Base-by-base conservation (phyloP, 2,797 vertebrate genomes). In the Enteromius fasciolatus region DNA sequence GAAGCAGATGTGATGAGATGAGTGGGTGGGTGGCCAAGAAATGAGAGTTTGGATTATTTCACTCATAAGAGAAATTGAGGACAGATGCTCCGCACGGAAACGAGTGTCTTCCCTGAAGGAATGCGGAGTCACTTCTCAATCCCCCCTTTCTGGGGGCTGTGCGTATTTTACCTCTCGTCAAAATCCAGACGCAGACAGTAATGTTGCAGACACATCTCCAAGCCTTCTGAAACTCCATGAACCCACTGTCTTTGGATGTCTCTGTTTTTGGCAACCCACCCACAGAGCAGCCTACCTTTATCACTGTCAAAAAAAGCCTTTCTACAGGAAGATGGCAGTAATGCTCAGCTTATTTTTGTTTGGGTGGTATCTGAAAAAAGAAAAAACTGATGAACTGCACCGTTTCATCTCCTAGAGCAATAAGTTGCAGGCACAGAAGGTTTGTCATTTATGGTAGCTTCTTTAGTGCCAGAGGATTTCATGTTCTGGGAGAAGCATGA, bases 261-360 rank as follows among this genome's bases (percentile, higher is more conserved):
- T 84, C 59, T 84, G 50, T 74, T 73, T 77, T 88, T 82, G 87
- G 81, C 78, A 74, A 61, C 67, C 79, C 85, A 70, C 84, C 84
- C 70, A 74, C 85, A 59, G 86, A 23, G 80, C 12, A 70, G 31
- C 61, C 67, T 83, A 69, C 64, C 83, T 76, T 82, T 67, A 68
- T 83, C 67, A 31, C 77, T 87, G 82, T 78, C 87, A 85, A 78
- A 76, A 44, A 63, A 75, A 82, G 78, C 77, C 85, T 75, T 76
- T 82, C 69, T 79, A 76, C 39, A 81, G 41, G 77, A 41, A 84
- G 83, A 82, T 78, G 78, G 44, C 48, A 72, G 46, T 77, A 50
- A 50, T 20, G 59, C 83, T 89, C 39, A 70, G 81, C 48, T 90
- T 14, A 17, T 75, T 67, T 83, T 85, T 87, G 78, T 80, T 69